Percentiles rank a stretch among this genome's conserved stretches.
These are phyloP conservation scores for Sparus aurata DNA, from an alignment of 2,797 vertebrate species.

Conservation along the genomic window DNA sequence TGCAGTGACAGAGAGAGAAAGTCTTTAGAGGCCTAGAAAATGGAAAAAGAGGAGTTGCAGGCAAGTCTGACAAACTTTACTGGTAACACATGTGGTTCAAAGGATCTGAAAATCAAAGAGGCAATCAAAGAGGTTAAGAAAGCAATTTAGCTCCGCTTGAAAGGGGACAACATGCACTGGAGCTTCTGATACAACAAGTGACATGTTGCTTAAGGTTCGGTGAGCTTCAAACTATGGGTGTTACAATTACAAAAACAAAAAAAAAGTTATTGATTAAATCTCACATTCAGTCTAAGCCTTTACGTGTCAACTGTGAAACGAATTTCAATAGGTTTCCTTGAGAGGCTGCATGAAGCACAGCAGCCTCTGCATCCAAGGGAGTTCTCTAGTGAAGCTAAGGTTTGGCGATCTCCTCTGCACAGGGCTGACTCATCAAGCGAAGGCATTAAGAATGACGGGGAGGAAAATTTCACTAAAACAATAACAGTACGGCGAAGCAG, in stretches of 20 bases:
- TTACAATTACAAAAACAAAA: neutral
- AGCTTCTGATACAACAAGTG: conserved; percentile 6
- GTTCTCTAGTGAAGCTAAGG: conserved; percentile 34
- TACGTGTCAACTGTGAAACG: conserved; percentile 16
- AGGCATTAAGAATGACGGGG: conserved; percentile 31
- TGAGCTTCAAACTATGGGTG: conserved; percentile 8
- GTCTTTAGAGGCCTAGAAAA: conserved; percentile 52
- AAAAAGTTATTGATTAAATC: conserved; percentile 6
- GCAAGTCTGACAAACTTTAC: conserved; percentile 31
- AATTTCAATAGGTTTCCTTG: conserved; percentile 23
- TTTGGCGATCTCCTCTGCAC: conserved; percentile 49
- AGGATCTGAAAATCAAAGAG: conserved; percentile 39
- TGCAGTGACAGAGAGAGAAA: conserved; percentile 37
- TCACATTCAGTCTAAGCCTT: conserved; percentile 11
- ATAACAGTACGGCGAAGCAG: conserved; percentile 38
- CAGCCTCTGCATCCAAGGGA: conserved; percentile 43
- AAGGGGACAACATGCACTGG: neutral
- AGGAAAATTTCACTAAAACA: conserved; percentile 59
- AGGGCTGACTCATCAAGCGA: conserved; percentile 68
- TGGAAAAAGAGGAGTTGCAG: conserved; percentile 46
- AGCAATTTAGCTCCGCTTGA: conserved; percentile 24
- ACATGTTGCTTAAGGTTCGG: neutral
- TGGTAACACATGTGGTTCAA: conserved; percentile 47
- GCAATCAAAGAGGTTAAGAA: conserved; percentile 44
- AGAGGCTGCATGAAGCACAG: conserved; percentile 26